Evolutionary conservation across 2,888 invertebrate genomes (phyloP).

Genomic region (Nowickia ferox): DNA sequence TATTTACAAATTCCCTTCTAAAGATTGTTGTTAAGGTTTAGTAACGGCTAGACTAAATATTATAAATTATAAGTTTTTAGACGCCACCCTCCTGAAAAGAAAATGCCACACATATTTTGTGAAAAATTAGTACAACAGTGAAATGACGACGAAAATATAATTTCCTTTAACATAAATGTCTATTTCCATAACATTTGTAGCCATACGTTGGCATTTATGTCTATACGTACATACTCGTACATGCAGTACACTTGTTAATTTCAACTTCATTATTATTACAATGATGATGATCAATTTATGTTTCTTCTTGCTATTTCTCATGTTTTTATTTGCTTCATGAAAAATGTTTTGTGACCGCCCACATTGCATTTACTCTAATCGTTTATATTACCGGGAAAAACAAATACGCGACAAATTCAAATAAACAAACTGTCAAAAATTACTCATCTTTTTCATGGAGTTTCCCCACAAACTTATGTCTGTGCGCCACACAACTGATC

Average conservation of each 20-base stretch:
- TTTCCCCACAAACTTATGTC: constrained; percentile 66
- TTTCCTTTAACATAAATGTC: constrained; percentile 55
- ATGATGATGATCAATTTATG: constrained; percentile 31
- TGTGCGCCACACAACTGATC: constrained; percentile 69
- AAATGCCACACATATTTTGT: constrained; percentile 54
- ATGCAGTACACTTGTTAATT: no score
- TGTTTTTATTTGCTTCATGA: constrained; percentile 52
- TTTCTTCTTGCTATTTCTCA: constrained; percentile 4
- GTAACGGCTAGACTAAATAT: constrained; percentile 62
- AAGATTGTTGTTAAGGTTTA: constrained; percentile 28
- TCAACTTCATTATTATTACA: constrained; percentile 22
- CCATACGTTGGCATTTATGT: constrained; percentile 54
- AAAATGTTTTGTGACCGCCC: constrained; percentile 78
- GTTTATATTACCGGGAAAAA: constrained; percentile 74
- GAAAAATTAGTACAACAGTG: constrained; percentile 33
- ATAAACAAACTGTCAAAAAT: constrained; percentile 82
- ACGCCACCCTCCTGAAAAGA: constrained; percentile 60
- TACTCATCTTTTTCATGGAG: constrained; percentile 76
- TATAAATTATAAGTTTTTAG: constrained; percentile 40
- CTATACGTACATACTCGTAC: no score
- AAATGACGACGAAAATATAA: constrained; percentile 18
- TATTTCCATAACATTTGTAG: constrained; percentile 49
- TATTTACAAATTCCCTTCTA: constrained; percentile 28
- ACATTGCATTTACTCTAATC: constrained; percentile 77
- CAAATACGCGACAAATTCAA: constrained; percentile 81